Evolutionary conservation across 92 coral and sea anemone genomes (phyloP).

Genomic region (Porites divaricata): DNA sequence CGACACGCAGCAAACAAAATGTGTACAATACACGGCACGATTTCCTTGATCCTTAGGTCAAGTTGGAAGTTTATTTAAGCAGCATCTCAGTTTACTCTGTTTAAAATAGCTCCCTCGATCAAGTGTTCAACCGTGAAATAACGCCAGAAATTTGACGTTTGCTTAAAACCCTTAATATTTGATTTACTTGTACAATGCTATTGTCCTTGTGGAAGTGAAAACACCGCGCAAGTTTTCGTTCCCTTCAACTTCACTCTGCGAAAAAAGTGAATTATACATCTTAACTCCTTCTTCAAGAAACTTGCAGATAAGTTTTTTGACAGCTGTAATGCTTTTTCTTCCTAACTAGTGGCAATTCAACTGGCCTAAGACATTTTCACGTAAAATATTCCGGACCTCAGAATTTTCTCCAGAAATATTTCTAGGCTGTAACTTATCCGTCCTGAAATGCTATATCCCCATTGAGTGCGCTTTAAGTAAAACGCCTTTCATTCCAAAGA

Average conservation of each 20-base stretch:
- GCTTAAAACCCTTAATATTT: not conserved
- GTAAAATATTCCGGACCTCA: not conserved
- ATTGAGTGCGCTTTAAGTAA: slow-evolving; percentile 8
- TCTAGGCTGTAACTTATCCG: slow-evolving; percentile 37
- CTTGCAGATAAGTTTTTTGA: not conserved
- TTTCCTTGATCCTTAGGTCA: slow-evolving; percentile 2
- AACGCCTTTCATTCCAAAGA: slow-evolving; percentile 26
- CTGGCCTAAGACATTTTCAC: not conserved
- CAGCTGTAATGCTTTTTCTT: not conserved
- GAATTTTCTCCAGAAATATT: slow-evolving; percentile 33
- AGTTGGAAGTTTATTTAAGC: not conserved
- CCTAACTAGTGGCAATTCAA: not conserved
- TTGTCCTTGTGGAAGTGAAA: not conserved
- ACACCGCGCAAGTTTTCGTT: no score
- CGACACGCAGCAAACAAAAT: not conserved
- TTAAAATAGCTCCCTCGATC: not conserved
- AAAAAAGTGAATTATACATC: not conserved
- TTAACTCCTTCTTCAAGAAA: not conserved
- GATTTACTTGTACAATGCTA: not conserved
- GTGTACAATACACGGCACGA: slow-evolving; percentile 10
- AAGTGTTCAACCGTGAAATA: not conserved
- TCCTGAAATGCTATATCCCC: slow-evolving; percentile 30
- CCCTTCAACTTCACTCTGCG: no score
- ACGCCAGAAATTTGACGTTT: not conserved
- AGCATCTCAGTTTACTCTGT: slow-evolving; percentile 1